Evolutionary conservation across 1,140 invertebrate genomes (phyloP).

Genomic region (Heliconius himera): DNA sequence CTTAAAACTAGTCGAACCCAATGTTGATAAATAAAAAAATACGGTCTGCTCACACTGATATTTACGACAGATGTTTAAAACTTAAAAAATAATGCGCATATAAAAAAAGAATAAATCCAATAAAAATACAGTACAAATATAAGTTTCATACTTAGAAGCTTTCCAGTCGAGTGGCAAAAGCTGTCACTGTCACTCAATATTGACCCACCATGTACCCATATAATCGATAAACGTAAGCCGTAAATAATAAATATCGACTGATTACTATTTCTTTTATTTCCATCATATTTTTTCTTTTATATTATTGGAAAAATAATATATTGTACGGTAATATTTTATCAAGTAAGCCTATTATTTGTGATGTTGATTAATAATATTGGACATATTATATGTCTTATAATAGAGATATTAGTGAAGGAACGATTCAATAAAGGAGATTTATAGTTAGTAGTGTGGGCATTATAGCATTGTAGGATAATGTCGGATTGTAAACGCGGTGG

Average conservation of each 20-base stretch:
- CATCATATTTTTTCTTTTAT: slow-evolving; percentile 22
- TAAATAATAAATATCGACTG: slow-evolving; percentile 38
- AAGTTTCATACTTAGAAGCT: background rate
- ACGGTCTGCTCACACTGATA: no score
- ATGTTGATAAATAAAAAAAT: no score
- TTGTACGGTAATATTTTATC: slow-evolving; percentile 21
- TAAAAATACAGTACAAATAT: background rate
- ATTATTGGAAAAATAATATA: background rate
- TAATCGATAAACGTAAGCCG: slow-evolving; percentile 27
- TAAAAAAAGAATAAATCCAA: background rate
- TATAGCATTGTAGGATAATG: no score
- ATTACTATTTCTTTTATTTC: slow-evolving; percentile 24
- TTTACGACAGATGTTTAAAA: no score
- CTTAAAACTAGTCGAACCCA: no score
- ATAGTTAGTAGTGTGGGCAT: background rate
- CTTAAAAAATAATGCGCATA: no score
- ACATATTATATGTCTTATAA: slow-evolving; percentile 8
- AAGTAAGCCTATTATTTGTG: slow-evolving; percentile 15
- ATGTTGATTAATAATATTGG: slow-evolving; percentile 18
- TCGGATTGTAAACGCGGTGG: background rate
- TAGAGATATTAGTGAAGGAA: background rate
- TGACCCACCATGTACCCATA: background rate
- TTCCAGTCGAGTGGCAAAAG: slow-evolving; percentile 34
- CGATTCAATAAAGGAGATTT: background rate
- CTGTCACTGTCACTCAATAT: slow-evolving; percentile 43